These are phyloP conservation scores for Hycleus cichorii DNA, from an alignment of 1,140 invertebrate genomes.

Conservation along the genomic window DNA sequence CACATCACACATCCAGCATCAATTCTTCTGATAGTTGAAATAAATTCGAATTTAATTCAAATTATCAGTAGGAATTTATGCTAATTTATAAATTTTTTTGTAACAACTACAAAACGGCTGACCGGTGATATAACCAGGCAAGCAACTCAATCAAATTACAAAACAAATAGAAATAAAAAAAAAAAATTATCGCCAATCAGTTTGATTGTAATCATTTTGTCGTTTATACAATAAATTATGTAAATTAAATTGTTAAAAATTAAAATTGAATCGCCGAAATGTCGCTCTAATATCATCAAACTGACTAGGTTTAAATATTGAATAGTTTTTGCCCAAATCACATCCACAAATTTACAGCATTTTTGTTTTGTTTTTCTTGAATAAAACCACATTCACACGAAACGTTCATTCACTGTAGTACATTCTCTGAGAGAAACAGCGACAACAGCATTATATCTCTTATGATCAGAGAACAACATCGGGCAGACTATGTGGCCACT, in stretches of 20 bases:
- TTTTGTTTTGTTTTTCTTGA: neutral
- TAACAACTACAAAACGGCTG: constrained; percentile 34
- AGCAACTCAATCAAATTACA: constrained; percentile 20
- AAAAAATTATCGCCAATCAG: constrained; percentile 27
- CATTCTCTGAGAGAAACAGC: constrained; percentile 34
- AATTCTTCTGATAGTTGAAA: constrained; percentile 5
- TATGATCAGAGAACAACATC: constrained; percentile 61
- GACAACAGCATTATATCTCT: constrained; percentile 24
- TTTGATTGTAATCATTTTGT: constrained; percentile 21
- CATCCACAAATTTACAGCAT: neutral
- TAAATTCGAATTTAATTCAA: neutral
- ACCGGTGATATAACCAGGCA: constrained; percentile 33
- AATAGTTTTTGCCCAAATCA: neutral
- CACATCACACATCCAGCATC: constrained; percentile 31
- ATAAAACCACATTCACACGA: constrained; percentile 26
- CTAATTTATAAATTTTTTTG: constrained; percentile 24
- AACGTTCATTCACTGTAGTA: constrained; percentile 27
- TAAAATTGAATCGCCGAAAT: neutral
- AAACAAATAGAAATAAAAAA: constrained; percentile 17
- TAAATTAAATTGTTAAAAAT: neutral
- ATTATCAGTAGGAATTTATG: constrained; percentile 12
- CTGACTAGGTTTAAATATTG: constrained; percentile 29
- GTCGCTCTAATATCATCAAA: constrained; percentile 20
- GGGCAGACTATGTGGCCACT: constrained; percentile 70
- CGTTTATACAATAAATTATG: neutral